A percentile compares a stretch with the other conserved stretches of the same genome.
Conservation (phyloP, 1,140 invertebrate genomes). For the Marisa cornuarietis region DNA sequence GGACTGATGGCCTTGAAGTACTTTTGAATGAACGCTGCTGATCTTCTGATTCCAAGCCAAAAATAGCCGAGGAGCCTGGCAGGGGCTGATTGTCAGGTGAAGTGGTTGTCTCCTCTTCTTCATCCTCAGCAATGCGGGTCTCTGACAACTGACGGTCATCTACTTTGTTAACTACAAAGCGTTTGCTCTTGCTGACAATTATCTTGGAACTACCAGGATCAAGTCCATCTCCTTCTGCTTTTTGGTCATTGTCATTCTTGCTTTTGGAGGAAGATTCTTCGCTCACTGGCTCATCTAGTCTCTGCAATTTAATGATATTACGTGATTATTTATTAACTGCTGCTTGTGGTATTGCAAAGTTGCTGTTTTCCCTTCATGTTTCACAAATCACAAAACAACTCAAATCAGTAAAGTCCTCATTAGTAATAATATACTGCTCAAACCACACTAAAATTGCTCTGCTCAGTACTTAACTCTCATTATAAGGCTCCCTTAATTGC, state of each 20-base stretch:
- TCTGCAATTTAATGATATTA: conserved; percentile 33
- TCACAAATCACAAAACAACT: background rate
- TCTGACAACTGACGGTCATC: conserved; percentile 37
- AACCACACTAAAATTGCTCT: too few relatives aligned
- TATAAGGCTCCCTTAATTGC: too few relatives aligned
- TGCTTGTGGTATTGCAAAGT: background rate
- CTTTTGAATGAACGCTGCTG: conserved; percentile 35
- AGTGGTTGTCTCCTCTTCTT: conserved; percentile 41
- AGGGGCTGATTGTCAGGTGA: conserved; percentile 35
- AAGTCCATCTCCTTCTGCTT: conserved; percentile 28
- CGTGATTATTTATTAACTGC: background rate
- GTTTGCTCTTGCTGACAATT: conserved; percentile 52
- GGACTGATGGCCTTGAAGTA: conserved; percentile 39
- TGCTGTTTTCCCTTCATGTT: background rate
- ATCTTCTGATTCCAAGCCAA: conserved; percentile 36
- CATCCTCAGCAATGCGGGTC: conserved; percentile 55
- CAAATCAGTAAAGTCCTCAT: too few relatives aligned
- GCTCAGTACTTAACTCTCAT: too few relatives aligned
- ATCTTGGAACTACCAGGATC: conserved; percentile 40
- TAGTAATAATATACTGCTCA: too few relatives aligned
- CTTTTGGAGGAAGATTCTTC: conserved; percentile 42
- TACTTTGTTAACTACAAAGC: conserved; percentile 52
- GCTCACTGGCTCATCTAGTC: conserved; percentile 31
- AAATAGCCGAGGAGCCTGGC: conserved; percentile 19
- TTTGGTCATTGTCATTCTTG: conserved; percentile 33